Percentiles rank a stretch among this genome's conserved stretches.
Evolutionary conservation across 2,888 invertebrate genomes (phyloP).

Genomic region (Philhelius pedissequus): DNA sequence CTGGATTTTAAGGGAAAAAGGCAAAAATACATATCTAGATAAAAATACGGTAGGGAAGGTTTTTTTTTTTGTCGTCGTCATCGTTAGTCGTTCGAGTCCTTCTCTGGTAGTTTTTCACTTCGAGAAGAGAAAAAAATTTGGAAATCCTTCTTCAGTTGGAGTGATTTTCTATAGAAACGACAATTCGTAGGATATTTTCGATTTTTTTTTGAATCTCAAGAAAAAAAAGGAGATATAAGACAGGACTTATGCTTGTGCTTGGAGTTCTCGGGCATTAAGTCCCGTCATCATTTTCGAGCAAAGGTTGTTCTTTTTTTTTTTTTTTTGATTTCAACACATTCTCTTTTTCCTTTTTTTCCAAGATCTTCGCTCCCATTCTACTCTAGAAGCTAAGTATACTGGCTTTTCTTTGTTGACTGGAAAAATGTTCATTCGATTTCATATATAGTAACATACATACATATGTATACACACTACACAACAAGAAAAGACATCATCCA

Average conservation of each 20-base stretch:
- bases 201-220: slow-evolving; percentile 2
- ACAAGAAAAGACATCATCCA: slow-evolving; percentile 1
- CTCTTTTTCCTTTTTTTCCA: slow-evolving; percentile 6
- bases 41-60: slow-evolving; percentile 32
- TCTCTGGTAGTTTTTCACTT: slow-evolving; percentile 34
- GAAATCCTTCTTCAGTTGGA: slow-evolving; percentile 54
- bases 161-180: slow-evolving; percentile 59
- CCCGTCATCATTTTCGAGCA: slow-evolving; percentile 56
- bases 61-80: slow-evolving; percentile 51
- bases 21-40: slow-evolving; percentile 18
- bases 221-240: neutral
- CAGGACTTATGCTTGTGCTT: slow-evolving; percentile 28
- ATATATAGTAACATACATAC: no score
- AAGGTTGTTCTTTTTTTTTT: slow-evolving; percentile 45
- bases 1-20: slow-evolving; percentile 52
- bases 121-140: slow-evolving; percentile 44
- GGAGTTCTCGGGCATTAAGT: slow-evolving; percentile 42
- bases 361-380: slow-evolving; percentile 53
- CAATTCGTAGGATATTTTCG: slow-evolving; percentile 17
- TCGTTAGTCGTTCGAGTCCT: slow-evolving; percentile 45
- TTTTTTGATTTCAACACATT: slow-evolving; percentile 31
- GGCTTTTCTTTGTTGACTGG: slow-evolving; percentile 62
- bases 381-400: slow-evolving; percentile 8
- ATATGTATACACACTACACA: neutral
- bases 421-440: slow-evolving; percentile 42